Conservation (phyloP, 2,888 invertebrate genomes). For the Unio pictorum region DNA sequence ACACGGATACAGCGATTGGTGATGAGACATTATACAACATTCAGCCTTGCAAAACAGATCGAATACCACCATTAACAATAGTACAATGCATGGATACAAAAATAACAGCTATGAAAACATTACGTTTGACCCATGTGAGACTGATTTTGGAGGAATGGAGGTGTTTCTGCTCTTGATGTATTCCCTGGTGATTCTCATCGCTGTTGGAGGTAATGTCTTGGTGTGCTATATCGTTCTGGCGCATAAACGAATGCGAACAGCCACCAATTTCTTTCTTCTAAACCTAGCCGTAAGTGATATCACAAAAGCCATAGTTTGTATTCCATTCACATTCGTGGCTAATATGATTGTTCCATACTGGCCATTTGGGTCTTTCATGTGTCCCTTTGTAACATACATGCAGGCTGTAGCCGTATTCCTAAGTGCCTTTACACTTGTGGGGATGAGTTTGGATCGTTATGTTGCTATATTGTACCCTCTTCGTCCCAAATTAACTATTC, state of each 20-base stretch:
- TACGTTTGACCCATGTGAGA: slow-evolving; percentile 14
- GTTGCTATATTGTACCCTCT: slow-evolving; percentile 92
- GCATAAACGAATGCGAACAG: slow-evolving; percentile 89
- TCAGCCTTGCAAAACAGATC: too few species aligned
- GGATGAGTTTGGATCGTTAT: slow-evolving; percentile 93
- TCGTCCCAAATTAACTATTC: slow-evolving; percentile 84
- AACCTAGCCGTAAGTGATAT: slow-evolving; percentile 72
- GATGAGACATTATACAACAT: too few species aligned
- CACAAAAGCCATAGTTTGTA: slow-evolving; percentile 72
- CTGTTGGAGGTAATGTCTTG: slow-evolving; percentile 73
- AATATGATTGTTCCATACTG: slow-evolving; percentile 85
- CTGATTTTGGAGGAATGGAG: slow-evolving; percentile 14
- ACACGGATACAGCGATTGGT: too few species aligned
- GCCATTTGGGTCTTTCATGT: slow-evolving; percentile 89
- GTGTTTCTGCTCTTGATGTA: slow-evolving; percentile 72
- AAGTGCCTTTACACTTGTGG: slow-evolving; percentile 91
- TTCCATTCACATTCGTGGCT: slow-evolving; percentile 79
- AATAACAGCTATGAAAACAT: not conserved
- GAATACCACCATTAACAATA: too few species aligned
- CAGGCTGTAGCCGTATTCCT: slow-evolving; percentile 78
- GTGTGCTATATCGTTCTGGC: slow-evolving; percentile 90
- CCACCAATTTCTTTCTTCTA: slow-evolving; percentile 82
- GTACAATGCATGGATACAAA: too few species aligned
- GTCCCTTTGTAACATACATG: slow-evolving; percentile 86
- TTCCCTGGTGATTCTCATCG: slow-evolving; percentile 70